Base-by-base conservation (phyloP, 2,888 invertebrate genomes). In the Watsonalla cultraria region DNA sequence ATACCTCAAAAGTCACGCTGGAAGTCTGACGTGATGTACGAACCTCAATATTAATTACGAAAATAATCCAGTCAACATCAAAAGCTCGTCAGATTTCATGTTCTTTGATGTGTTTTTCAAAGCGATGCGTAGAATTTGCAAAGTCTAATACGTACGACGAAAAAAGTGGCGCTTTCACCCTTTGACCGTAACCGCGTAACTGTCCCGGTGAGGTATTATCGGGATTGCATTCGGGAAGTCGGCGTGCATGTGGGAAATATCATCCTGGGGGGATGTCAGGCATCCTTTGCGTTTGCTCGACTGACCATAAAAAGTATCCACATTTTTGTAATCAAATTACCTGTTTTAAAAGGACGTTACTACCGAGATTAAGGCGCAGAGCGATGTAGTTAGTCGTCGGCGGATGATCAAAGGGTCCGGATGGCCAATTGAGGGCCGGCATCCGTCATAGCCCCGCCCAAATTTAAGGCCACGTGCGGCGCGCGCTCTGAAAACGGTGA, bases 311-410 rank as follows among this genome's bases (percentile, higher is more conserved):
- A 88, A 84, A 82, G 80, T 83, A 82, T 82, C 71, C 77, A 82
- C 82, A 82, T 85, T 87, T 88, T 89, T 88, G 80, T 85, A 89
- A 90, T 88, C 83, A 89, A 86, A 89, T 90, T 90, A 90, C 90
- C 86, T 88, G 88, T 89, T 90, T 90, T 90, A 88, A 90, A 89
- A 88, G 89, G 84, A 90, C 82, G 83, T 86, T 87, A 88, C 86
- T 90, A 86, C 86, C 78, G 89, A 90, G 90, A 90, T 90, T 90
- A 90, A 90, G 89, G 86, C 84, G 77, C 82, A 84, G 78, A 84
- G 83, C 82, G 82, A 87, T 82, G 84, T 90, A 84, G 88, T 89
- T 88, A 90, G 89, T 84, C 79, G 86, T 82, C 84, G 86, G 82
- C 88, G 83, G 76, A 78, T 78, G 88, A 88, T 90, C 90, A 90